A percentile compares a stretch with the other conserved stretches of the same genome.
Conservation (phyloP, 1,140 invertebrate species). For the Orussus abietinus region DNA sequence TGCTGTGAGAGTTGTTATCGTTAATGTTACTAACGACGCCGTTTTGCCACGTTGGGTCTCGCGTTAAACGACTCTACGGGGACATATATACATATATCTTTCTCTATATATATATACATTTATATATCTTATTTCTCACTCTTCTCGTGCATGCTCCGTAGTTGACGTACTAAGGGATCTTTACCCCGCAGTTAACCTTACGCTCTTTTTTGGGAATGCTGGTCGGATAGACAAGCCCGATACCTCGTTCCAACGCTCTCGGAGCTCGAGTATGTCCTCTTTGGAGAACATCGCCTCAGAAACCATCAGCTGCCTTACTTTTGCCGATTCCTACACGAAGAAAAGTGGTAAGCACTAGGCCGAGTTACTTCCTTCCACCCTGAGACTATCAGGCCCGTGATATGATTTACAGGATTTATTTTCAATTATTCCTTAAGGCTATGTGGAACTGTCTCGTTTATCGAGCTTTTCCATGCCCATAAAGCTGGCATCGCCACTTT, state of each 20-base stretch:
- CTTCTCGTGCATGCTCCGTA: constrained; percentile 14
- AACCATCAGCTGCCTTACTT: constrained; percentile 92
- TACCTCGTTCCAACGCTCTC: constrained; percentile 90
- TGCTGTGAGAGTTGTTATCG: constrained; percentile 9
- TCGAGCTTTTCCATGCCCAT: too few relatives aligned
- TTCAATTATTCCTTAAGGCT: too few relatives aligned
- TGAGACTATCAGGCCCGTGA: too few relatives aligned
- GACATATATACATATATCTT: constrained; percentile 7
- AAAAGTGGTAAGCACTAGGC: constrained; percentile 89
- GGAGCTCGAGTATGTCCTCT: constrained; percentile 95
- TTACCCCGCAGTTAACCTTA: constrained; percentile 29
- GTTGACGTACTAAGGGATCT: constrained; percentile 11
- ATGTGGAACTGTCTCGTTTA: too few relatives aligned
- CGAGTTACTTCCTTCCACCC: too few relatives aligned
- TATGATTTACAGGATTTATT: too few relatives aligned
- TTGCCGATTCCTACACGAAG: constrained; percentile 92
- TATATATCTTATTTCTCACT: too few relatives aligned
- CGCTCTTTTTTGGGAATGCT: constrained; percentile 55
- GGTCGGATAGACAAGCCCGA: constrained; percentile 91
- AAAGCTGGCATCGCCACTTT: too few relatives aligned
- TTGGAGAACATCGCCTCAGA: constrained; percentile 94
- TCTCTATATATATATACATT: too few relatives aligned
- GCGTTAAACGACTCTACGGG: not conserved
- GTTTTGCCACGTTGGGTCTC: constrained; percentile 3
- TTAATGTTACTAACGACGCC: constrained; percentile 11